These are phyloP conservation scores for Alexandromys fortis DNA, from an alignment of 2,113 vertebrate genomes.

Conservation along the genomic window DNA sequence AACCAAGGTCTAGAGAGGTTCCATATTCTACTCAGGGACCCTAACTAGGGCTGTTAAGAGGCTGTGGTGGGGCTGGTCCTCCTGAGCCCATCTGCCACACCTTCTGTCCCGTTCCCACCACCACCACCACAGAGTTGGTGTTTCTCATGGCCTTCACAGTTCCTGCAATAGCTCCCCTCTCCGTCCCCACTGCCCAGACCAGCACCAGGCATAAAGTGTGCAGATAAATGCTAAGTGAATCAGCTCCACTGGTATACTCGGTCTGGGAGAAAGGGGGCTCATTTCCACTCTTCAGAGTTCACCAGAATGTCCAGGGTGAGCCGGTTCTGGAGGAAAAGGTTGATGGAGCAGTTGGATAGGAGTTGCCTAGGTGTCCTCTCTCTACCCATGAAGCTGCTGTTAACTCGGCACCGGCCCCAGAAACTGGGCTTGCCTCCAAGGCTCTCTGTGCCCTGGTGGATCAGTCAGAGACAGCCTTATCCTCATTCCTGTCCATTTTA, in stretches of 20 bases:
- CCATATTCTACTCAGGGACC: not conserved
- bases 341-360: not conserved
- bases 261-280: not conserved
- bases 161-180: not conserved
- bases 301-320: not conserved
- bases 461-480: not conserved
- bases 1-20: not conserved
- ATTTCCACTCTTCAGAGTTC: not conserved
- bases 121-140: not conserved
- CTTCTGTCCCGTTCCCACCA: not conserved
- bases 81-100: not conserved
- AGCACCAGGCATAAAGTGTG: not conserved
- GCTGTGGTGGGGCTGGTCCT: not conserved
- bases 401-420: not conserved
- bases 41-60: not conserved
- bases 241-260: accelerated
- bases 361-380: not conserved
- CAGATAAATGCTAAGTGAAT: not conserved
- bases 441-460: not conserved
- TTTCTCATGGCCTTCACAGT: not conserved
- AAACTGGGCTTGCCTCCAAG: not conserved
- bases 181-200: not conserved
- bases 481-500: not conserved
- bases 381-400: not conserved
- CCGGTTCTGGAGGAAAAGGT: not conserved